Evolutionary conservation across 1,140 invertebrate species (phyloP).

Genomic region (Branchinecta lindahli): DNA sequence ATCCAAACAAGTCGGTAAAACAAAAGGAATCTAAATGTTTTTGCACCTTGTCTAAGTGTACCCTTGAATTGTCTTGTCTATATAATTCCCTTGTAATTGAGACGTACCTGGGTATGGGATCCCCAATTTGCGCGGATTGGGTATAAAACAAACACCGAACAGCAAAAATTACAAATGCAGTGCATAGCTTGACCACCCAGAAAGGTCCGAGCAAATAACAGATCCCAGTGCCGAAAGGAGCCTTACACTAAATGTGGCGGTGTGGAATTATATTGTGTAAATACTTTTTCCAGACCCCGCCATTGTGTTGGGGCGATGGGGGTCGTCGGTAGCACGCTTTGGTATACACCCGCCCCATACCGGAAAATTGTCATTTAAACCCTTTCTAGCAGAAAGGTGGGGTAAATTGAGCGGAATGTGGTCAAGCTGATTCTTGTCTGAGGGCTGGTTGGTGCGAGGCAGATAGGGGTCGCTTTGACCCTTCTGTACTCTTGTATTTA

Average conservation of each 20-base stretch:
- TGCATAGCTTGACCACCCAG: conserved; percentile 2
- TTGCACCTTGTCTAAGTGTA: conserved; percentile 4
- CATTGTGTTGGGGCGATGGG: too few relatives aligned
- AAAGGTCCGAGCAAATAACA: neutral
- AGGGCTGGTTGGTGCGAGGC: neutral
- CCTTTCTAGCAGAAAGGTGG: neutral
- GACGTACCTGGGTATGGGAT: neutral
- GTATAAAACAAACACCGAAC: conserved; percentile 8
- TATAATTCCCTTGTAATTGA: neutral
- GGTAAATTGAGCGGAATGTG: neutral
- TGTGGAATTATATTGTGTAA: neutral
- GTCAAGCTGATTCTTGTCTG: too few relatives aligned
- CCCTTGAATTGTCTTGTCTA: neutral
- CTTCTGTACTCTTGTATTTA: too few relatives aligned
- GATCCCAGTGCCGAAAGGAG: neutral
- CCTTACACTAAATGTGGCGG: neutral
- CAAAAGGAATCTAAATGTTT: conserved; percentile 3
- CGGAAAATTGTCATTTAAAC: conserved; percentile 11
- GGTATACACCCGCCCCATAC: neutral
- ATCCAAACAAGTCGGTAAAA: neutral
- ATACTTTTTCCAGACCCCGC: neutral
- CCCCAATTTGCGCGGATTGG: neutral
- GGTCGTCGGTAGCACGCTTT: too few relatives aligned
- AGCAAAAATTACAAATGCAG: neutral
- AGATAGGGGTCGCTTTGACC: neutral